These are phyloP conservation scores for Rallus crepitans DNA, from an alignment of 2,797 vertebrate species.

Conservation along the genomic window DNA sequence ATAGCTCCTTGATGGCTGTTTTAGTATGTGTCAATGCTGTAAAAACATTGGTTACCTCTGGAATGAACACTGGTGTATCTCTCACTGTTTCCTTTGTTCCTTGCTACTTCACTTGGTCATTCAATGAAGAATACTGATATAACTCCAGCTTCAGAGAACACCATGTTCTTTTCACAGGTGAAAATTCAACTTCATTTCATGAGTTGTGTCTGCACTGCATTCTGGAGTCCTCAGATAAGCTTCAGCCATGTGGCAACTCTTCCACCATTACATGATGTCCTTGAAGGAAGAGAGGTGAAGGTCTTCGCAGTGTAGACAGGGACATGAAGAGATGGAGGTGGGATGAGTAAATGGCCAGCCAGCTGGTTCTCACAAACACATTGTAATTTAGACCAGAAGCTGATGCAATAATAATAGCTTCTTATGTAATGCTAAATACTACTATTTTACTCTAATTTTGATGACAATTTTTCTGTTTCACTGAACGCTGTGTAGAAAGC, in stretches of 20 bases:
- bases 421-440: background rate
- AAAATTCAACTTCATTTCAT: background rate
- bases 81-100: background rate
- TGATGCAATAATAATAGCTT: background rate
- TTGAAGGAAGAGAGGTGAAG: background rate
- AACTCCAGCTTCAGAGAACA: background rate
- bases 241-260: background rate
- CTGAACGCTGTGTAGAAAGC: background rate
- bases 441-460: conserved; percentile 27
- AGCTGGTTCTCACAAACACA: background rate
- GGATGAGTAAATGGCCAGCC: background rate
- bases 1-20: background rate
- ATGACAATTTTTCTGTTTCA: conserved; percentile 7
- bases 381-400: background rate
- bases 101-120: background rate
- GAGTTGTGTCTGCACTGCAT: background rate
- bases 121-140: background rate
- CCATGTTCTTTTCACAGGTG: background rate
- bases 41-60: background rate
- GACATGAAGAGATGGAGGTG: background rate
- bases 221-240: background rate
- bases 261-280: background rate
- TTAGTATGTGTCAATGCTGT: background rate
- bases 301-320: background rate
- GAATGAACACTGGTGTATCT: background rate